Percentiles rank a stretch among this genome's conserved stretches.
Evolutionary conservation across 1,140 invertebrate genomes (phyloP).

Genomic region (Trachymyrmex cornetzi): DNA sequence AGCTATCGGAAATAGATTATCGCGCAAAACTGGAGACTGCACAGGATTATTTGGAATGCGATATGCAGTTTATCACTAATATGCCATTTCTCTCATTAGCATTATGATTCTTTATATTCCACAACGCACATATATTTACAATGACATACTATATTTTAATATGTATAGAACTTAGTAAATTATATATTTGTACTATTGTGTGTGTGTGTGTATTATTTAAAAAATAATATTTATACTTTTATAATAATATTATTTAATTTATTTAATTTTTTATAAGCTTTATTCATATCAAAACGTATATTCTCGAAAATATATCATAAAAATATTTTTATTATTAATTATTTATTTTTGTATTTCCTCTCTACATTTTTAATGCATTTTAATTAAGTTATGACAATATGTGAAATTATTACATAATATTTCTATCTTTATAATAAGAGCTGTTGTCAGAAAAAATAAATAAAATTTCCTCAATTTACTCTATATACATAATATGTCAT

Average conservation of each 20-base stretch:
- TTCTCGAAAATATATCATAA: background rate
- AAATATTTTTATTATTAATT: background rate
- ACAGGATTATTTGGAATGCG: slow-evolving; percentile 21
- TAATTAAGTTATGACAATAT: background rate
- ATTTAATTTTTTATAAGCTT: background rate
- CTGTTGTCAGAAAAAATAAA: background rate
- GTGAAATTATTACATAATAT: background rate
- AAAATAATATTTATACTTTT: background rate
- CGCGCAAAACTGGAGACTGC: slow-evolving; percentile 49
- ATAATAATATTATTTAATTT: background rate
- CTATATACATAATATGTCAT: background rate
- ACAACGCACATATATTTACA: background rate
- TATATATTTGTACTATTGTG: background rate
- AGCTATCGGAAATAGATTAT: slow-evolving; percentile 57
- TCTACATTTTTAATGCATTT: background rate
- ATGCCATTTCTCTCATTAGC: slow-evolving; percentile 21
- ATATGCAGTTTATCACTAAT: slow-evolving; percentile 41
- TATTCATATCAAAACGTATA: background rate
- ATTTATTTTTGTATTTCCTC: background rate
- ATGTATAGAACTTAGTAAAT: background rate
- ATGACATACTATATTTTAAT: background rate
- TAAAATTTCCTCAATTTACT: background rate
- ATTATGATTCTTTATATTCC: background rate
- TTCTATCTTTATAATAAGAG: background rate
- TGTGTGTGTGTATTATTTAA: too few species aligned